Evolutionary conservation across 2,113 vertebrate genomes (phyloP), one percentile per base, ranked within the genome.

Genomic region (Gallinago undulata): DNA sequence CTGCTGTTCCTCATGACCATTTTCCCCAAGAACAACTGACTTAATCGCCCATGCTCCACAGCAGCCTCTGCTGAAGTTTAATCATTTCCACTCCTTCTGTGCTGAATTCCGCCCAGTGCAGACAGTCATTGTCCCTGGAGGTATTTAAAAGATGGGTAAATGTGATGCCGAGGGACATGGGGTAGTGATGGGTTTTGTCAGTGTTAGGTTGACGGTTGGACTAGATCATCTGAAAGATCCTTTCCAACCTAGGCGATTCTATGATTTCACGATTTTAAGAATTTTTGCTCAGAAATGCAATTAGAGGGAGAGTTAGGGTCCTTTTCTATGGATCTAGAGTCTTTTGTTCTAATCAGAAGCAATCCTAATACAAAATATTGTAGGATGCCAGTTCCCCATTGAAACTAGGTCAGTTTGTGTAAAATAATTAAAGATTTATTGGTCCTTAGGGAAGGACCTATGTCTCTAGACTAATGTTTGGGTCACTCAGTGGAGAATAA

Each of bases 351-450:
- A 81, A 78, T 64, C 27, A 13, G 33, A 81, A 72, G 25, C 48
- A 67, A 68, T 37, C 25, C 25, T 47, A 9, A 72, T 48, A 51
- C 30, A 90, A 79, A 92, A 55, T 80, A 88, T 43, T 91, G 30
- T 33, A 72, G 51, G 27, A 91, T 93, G 22, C 39, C 27, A 14
- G 43, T 84, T 91, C 37, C 53, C 33, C 72, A 2, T 85, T 94
- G 66, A 94, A 96, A 96, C 66, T 94, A 93, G 93, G 91, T 91
- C 94, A 97, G 74, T 90, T 93, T 56, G 59, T 66, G 37, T 91
- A 84, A 97, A 95, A 91, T 96, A 85, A 96, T 97, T 96, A 96
- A 96, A 95, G 69, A 91, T 95, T 89, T 94, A 94, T 94, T 79
- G 45, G 62, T 68, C 96, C 89, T 85, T 68, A 73, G 95, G 93